Percentiles rank a stretch among this genome's conserved stretches.
Conservation (phyloP, 2,797 vertebrate genomes). For the Acrossocheilus wenchowensis region DNA sequence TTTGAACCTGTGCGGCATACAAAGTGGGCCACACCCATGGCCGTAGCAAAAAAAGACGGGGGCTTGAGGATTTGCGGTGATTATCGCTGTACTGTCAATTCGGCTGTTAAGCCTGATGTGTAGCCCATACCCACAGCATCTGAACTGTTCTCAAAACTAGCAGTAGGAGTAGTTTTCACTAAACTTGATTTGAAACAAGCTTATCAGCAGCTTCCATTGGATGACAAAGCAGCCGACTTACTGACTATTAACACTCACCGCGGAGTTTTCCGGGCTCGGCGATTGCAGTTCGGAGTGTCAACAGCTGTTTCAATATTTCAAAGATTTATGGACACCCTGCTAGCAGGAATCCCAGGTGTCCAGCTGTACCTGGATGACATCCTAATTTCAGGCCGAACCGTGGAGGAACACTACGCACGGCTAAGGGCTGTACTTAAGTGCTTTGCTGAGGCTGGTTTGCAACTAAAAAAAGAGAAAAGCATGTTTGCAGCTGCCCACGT, state of each 20-base stretch:
- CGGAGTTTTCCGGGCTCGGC: background rate
- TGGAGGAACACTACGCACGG: background rate
- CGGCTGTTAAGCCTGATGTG: background rate
- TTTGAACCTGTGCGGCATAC: background rate
- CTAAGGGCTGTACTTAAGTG: background rate
- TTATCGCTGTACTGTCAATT: background rate
- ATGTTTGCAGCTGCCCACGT: too few species aligned
- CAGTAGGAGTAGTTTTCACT: background rate
- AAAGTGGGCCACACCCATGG: background rate
- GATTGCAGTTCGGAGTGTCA: background rate
- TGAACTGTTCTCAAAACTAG: background rate
- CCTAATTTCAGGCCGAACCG: background rate
- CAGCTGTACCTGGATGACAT: background rate
- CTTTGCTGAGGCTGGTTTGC: background rate
- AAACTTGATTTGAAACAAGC: background rate
- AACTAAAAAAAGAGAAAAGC: too few species aligned
- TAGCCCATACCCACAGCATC: background rate
- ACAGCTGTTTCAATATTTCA: background rate
- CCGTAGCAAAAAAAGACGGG: background rate
- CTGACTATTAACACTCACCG: background rate
- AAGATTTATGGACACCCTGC: background rate
- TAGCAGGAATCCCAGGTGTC: background rate
- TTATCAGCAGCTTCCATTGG: background rate
- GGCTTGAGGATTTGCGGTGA: background rate
- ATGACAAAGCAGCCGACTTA: too few species aligned